Conservation (phyloP, 1,140 invertebrate species). For the Bombus terrestris region DNA sequence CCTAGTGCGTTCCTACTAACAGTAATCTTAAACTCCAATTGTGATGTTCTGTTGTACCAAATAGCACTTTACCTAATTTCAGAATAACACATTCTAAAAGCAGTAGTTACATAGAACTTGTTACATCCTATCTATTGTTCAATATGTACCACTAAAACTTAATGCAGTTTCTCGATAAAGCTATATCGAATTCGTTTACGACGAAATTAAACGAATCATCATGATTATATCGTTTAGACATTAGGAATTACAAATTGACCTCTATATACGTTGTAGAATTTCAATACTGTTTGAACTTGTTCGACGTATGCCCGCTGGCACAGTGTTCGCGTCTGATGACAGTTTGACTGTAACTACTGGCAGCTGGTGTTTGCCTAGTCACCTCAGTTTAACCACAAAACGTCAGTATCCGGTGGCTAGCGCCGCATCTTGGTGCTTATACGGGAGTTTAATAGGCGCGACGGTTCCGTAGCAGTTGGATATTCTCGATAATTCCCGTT, state of each 20-base stretch:
- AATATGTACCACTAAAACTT: neutral
- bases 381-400: constrained; percentile 49
- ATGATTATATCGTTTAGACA: neutral
- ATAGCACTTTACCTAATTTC: neutral
- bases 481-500: constrained; percentile 44
- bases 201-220: neutral
- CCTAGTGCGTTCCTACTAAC: neutral
- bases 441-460: neutral
- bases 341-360: constrained; percentile 50
- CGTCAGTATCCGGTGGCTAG: constrained; percentile 31
- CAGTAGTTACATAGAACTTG: neutral
- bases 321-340: constrained; percentile 4
- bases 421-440: neutral
- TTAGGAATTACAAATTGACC: neutral
- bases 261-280: neutral
- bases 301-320: neutral
- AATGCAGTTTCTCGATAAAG: neutral
- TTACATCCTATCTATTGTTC: neutral
- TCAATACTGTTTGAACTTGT: constrained; percentile 15
- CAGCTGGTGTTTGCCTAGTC: constrained; percentile 32
- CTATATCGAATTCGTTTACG: neutral
- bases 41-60: neutral
- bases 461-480: constrained; percentile 19
- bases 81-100: neutral
- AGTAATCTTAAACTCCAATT: neutral